These are phyloP conservation scores for Emberiza fucata DNA, from an alignment of 2,113 vertebrate genomes.

Conservation along the genomic window DNA sequence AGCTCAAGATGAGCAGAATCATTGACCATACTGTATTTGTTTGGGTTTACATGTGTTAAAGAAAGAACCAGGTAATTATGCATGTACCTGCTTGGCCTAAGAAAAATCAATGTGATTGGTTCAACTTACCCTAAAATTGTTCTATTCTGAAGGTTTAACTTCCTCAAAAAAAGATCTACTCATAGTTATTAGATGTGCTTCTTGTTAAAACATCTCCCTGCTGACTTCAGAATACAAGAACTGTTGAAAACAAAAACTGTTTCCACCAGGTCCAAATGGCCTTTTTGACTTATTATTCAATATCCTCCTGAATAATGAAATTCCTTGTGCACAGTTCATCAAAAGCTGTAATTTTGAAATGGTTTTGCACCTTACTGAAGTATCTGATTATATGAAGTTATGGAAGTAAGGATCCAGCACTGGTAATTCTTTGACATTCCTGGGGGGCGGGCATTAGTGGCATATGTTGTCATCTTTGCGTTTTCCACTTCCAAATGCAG, in stretches of 20 bases:
- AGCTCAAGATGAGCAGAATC: background rate
- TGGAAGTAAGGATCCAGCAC: background rate
- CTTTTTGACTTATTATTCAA: background rate
- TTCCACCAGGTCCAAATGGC: background rate
- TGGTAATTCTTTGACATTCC: background rate
- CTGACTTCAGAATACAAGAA: background rate
- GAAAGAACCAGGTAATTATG: background rate
- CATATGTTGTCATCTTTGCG: background rate
- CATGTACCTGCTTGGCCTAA: background rate
- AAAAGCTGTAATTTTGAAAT: background rate
- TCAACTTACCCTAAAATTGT: background rate
- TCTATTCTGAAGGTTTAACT: background rate
- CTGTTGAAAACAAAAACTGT: background rate
- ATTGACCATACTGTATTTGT: background rate
- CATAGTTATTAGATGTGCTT: background rate
- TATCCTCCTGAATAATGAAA: background rate
- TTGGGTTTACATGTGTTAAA: background rate
- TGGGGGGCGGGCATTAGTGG: fast-evolving
- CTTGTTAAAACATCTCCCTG: background rate
- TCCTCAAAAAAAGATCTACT: background rate
- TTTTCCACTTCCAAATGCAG: background rate
- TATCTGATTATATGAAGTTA: background rate
- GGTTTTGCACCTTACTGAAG: background rate
- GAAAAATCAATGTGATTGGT: background rate
- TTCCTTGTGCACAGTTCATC: background rate